Evolutionary conservation across 2,888 invertebrate genomes (phyloP), one percentile per base, ranked within the genome.

Genomic region (Pterobdella sp.): DNA sequence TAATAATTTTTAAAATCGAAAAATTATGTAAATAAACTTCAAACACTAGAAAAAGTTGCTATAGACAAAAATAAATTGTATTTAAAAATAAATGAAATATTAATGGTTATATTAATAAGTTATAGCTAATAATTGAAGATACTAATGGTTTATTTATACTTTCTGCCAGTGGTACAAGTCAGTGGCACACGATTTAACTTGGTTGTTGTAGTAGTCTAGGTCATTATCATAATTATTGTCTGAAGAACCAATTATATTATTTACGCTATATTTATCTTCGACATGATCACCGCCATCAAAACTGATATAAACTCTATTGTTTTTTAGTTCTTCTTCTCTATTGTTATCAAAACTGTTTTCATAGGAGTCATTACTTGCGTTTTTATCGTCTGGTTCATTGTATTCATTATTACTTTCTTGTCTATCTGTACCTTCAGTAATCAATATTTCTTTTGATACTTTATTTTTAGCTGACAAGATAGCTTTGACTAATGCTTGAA

Each of bases 401-500:
- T n/a, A n/a, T n/a, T n/a, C n/a, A n/a, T n/a, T n/a, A n/a, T n/a
- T n/a, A n/a, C n/a, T n/a, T n/a, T n/a, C n/a, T n/a, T n/a, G n/a
- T n/a, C n/a, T n/a, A n/a, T n/a, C n/a, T n/a, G n/a, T n/a, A n/a
- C n/a, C n/a, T n/a, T n/a, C n/a, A n/a, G n/a, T 49, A n/a, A 49
- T 49, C 14, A 49, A 49, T 49, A 49, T 49, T 49, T 49, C n/a
- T 32, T 42, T 36, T n/a, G 36, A 42, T 29, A 4, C 7, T 10
- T 63, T 71, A 56, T 60, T 56, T n/a, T 36, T 56, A 1, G 63
- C 71, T 56, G 71, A 71, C 26, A 60, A 71, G 22, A 71, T 36
- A 32, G 35, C 42, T 35, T 71, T 71, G 32, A 71, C 71, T 37
- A 71, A 35, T 0, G 71, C 71, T 60, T 71, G 71, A 10, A 71